phyloP scores from a whole-genome alignment of 2,888 invertebrate genomes.

The Drosophila niveifrons region DNA sequence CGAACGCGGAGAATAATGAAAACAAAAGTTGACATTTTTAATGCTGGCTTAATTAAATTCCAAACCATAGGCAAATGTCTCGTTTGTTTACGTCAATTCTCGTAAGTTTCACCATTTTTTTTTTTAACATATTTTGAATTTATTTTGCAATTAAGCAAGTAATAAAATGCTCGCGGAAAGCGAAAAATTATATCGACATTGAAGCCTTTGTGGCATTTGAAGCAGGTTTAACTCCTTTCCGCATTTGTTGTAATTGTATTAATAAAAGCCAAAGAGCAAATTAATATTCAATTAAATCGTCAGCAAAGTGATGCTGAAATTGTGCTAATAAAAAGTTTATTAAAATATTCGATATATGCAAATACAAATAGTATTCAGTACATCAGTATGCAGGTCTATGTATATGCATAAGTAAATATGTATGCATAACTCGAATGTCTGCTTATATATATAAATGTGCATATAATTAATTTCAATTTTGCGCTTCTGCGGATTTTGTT shows the following conservation, averaged over 20 bases:
- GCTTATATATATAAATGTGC: slow-evolving; percentile 40
- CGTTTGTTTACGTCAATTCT: slow-evolving; percentile 16
- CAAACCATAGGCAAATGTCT: slow-evolving; percentile 17
- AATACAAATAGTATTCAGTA: slow-evolving; percentile 25
- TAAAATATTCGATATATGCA: slow-evolving; percentile 20
- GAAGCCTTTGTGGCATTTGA: slow-evolving; percentile 15
- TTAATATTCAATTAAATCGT: slow-evolving; percentile 53
- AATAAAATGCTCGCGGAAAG: slow-evolving; percentile 4
- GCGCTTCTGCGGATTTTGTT: slow-evolving; percentile 28
- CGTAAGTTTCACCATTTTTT: neutral
- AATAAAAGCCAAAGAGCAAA: slow-evolving; percentile 24
- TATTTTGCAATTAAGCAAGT: slow-evolving; percentile 21
- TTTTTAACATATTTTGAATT: neutral
- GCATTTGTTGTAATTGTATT: neutral
- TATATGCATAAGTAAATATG: neutral
- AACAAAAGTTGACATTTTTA: slow-evolving; percentile 21
- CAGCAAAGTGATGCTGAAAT: slow-evolving; percentile 18
- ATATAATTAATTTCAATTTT: slow-evolving; percentile 68
- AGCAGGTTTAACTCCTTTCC: neutral
- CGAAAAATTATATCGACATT: neutral
- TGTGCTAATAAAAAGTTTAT: slow-evolving; percentile 46
- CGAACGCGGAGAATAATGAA: neutral
- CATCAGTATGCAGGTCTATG: neutral
- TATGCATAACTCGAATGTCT: neutral
- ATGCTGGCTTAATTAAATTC: slow-evolving; percentile 46